Evolutionary conservation across 2,113 vertebrate species (phyloP).

Genomic region (Gallinago paraguaiae): DNA sequence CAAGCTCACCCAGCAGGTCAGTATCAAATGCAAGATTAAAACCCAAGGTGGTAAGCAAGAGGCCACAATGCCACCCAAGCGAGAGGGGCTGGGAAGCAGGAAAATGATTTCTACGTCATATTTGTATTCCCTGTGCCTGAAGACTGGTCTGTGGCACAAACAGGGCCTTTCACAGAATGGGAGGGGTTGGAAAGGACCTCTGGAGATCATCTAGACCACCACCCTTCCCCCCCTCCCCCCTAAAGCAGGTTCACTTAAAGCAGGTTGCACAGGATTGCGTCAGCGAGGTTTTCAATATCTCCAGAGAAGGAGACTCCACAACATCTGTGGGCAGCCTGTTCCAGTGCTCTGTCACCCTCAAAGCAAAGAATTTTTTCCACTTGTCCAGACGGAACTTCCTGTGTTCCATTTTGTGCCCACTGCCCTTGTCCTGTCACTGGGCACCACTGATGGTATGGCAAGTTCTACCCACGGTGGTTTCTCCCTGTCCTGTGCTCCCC

Average conservation of each 20-base stretch:
- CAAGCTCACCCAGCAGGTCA: neutral
- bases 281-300: neutral
- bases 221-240: neutral
- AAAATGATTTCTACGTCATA: neutral
- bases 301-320: neutral
- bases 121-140: neutral
- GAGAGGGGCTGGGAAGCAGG: neutral
- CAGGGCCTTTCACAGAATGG: neutral
- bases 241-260: neutral
- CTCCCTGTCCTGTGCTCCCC: neutral
- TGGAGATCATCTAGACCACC: neutral
- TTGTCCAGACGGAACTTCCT: neutral
- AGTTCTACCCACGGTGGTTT: neutral
- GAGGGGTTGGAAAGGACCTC: neutral
- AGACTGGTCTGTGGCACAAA: neutral
- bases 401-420: neutral
- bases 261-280: neutral
- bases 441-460: neutral
- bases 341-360: neutral
- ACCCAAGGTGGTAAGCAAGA: neutral
- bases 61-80: fast-evolving
- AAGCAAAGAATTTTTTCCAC: neutral
- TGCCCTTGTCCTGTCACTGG: neutral
- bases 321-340: neutral
- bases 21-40: neutral